Base-by-base conservation (phyloP, 2,888 invertebrate species). In the Caenorhabditis sp. region DNA sequence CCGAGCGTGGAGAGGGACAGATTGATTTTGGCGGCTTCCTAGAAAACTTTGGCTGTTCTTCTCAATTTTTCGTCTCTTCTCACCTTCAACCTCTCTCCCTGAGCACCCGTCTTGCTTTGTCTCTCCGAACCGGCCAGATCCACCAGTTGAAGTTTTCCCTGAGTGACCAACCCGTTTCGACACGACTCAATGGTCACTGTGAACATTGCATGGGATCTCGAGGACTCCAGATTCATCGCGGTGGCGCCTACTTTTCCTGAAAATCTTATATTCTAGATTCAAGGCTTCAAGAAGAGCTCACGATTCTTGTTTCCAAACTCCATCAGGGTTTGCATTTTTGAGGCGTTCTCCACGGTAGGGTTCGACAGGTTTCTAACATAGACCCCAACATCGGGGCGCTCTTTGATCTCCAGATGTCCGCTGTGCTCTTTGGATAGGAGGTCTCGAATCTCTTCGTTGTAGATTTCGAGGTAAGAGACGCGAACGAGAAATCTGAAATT, bases 381-480 rank as follows among this genome's bases (percentile, higher is more conserved):
- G 5, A 99, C 98, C 2, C 98, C 98, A 85, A 97, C 95, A 92
- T 98, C 98, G 0, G 97, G 96, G 6, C 97, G 94, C 93, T 99
- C 98, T 93, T 91, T 91, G 49, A 91, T 90, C 61, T 91, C 91
- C 38, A 91, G 79, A 59, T 86, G 79, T 5, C 80, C 93, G 88
- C 95, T 95, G 41, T 96, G 96, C 93, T 97, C 96, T 93, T 96
- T 96, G 7, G 95, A 95, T 5, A 99, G 94, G 56, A 99, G 94
- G 94, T 99, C 99, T 31, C 98, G 94, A 0, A 99, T 97, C 93
- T 99, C 98, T 93, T 99, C 99, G 93, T 99, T 99, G 93, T 99
- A 99, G 85, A 99, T 98, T 94, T 99, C 98, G 93, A 99, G 94
- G 93, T 98, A 99, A 0, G 98, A 97, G 6, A 98, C 98, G 88